These are phyloP conservation scores for Pseudois nayaur DNA, from an alignment of 2,113 vertebrate species.

Conservation along the genomic window DNA sequence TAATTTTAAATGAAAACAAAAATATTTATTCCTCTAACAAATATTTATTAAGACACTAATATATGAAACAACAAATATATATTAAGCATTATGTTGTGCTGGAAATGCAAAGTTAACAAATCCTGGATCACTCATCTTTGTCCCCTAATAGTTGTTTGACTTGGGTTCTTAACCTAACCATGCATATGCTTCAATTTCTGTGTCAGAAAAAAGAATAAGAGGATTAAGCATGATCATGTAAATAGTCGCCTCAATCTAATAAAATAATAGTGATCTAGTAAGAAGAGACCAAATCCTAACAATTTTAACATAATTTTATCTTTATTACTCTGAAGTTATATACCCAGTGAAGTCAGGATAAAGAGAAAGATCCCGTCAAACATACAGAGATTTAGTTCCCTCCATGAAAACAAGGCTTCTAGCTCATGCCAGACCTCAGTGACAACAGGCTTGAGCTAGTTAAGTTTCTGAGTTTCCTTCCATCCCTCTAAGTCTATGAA, in stretches of 20 bases:
- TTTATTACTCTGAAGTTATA: background rate
- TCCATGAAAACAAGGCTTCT: background rate
- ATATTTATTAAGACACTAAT: background rate
- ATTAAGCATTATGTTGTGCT: background rate
- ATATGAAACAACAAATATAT: background rate
- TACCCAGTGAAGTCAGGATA: background rate
- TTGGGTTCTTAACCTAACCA: background rate
- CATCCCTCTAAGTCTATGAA: background rate
- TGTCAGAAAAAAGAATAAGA: background rate
- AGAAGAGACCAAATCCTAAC: background rate
- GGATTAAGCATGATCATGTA: background rate
- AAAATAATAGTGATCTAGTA: background rate
- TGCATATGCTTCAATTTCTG: background rate
- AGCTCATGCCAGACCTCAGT: background rate
- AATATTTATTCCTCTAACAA: background rate
- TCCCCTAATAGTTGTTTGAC: background rate
- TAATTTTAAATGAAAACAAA: background rate
- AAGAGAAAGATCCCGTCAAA: background rate
- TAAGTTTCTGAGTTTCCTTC: background rate
- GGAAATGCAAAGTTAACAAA: background rate
- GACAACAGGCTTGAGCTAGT: background rate
- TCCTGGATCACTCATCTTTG: background rate
- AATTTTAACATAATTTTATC: background rate
- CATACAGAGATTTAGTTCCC: background rate
- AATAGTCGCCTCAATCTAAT: background rate